phyloP scores from a whole-genome alignment of 2,888 invertebrate genomes.

The Zaprionus obscuricornis region DNA sequence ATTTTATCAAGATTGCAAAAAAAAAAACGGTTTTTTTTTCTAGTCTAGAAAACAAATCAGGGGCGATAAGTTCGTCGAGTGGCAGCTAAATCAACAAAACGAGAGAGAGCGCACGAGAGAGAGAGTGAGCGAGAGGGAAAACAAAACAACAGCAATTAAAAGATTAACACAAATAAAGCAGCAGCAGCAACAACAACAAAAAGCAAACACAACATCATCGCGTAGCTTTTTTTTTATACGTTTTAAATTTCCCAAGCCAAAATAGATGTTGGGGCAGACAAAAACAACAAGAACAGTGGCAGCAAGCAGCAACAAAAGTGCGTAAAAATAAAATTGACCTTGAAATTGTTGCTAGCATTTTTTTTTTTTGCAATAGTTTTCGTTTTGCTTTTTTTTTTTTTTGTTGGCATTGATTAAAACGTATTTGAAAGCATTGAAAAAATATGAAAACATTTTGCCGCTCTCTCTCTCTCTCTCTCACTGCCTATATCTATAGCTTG shows the following conservation, averaged over 20 bases:
- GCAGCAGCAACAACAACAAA: constrained; percentile 23
- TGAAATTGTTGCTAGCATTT: constrained; percentile 48
- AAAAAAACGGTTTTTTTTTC: constrained; percentile 32
- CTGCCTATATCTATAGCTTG: neutral
- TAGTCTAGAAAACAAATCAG: constrained; percentile 67
- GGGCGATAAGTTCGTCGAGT: constrained; percentile 71
- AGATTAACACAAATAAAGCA: constrained; percentile 68
- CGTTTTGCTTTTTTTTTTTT: neutral
- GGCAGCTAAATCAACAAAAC: constrained; percentile 56
- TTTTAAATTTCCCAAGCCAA: constrained; percentile 73
- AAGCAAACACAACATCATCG: constrained; percentile 14
- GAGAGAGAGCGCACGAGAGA: constrained; percentile 3
- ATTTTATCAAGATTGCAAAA: constrained; percentile 69
- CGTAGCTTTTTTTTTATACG: constrained; percentile 64
- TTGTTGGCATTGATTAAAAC: constrained; percentile 31
- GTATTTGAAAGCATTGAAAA: constrained; percentile 30
- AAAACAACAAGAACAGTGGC: neutral
- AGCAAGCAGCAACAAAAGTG: too few species aligned
- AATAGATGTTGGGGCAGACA: constrained; percentile 7
- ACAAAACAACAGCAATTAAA: constrained; percentile 71
- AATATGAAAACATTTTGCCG: too few species aligned
- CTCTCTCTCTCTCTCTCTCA: neutral
- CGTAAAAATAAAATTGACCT: constrained; percentile 76
- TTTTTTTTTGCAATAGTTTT: constrained; percentile 14
- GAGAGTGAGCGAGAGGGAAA: constrained; percentile 47